A percentile compares a stretch with the other conserved stretches of the same genome.
Evolutionary conservation across 2,797 vertebrate genomes (phyloP).

Genomic region (Chelmon rostratus): DNA sequence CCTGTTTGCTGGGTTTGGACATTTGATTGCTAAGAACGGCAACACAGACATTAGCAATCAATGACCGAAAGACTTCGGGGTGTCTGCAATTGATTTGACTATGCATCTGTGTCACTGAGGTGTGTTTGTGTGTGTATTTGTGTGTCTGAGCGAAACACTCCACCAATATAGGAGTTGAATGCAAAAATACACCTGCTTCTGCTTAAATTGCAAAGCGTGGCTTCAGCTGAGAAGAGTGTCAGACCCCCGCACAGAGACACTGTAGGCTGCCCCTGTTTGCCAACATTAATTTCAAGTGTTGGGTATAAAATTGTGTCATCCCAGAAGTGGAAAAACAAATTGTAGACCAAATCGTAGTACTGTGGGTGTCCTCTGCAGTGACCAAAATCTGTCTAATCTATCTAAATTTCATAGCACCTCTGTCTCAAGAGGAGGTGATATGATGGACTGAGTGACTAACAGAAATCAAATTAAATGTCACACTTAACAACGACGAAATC

Average conservation of each 20-base stretch:
- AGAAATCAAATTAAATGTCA: background rate
- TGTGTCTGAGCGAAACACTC: slow-evolving; percentile 12
- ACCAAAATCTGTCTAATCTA: background rate
- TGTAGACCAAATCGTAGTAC: slow-evolving; percentile 7
- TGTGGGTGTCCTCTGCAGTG: background rate
- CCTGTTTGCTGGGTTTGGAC: slow-evolving; percentile 10
- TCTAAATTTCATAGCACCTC: background rate
- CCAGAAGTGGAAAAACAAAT: slow-evolving; percentile 7
- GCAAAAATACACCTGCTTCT: slow-evolving; percentile 50
- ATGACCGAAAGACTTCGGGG: slow-evolving; percentile 15
- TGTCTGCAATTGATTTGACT: slow-evolving; percentile 39
- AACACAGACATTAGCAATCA: slow-evolving; percentile 40
- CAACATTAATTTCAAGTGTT: slow-evolving; percentile 51
- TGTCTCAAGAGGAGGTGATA: background rate
- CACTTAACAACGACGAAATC: background rate
- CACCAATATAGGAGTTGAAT: slow-evolving; percentile 10
- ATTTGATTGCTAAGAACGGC: slow-evolving; percentile 29
- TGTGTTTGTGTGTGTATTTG: slow-evolving; percentile 3
- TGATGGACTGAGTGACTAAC: background rate
- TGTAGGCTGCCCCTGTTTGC: slow-evolving; percentile 36
- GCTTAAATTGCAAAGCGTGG: slow-evolving; percentile 35
- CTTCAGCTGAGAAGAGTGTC: slow-evolving; percentile 31
- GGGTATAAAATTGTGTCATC: slow-evolving; percentile 39
- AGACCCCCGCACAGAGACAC: slow-evolving; percentile 26
- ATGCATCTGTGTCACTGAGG: slow-evolving; percentile 6